phyloP scores from a whole-genome alignment of 1,140 invertebrate genomes.

The Bombus confusus region DNA sequence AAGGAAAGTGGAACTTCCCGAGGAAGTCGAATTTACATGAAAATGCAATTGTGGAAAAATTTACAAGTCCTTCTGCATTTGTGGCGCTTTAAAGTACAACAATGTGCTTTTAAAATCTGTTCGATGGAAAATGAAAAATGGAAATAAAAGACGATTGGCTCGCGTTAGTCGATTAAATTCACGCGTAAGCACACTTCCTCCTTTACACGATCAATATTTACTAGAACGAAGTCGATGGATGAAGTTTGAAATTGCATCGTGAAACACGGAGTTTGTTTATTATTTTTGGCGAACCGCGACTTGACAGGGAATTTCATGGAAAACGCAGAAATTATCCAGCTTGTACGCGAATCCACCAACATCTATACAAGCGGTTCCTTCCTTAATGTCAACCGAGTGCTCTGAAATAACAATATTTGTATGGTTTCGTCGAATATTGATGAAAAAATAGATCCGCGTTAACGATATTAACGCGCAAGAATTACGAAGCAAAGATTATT shows the following conservation, averaged over 20 bases:
- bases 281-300: not conserved
- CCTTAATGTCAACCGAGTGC: not conserved
- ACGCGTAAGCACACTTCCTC: not conserved
- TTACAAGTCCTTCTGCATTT: too few relatives aligned
- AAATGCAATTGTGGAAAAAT: not conserved
- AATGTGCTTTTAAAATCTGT: too few relatives aligned
- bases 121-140: too few relatives aligned
- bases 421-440: too few relatives aligned
- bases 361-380: not conserved
- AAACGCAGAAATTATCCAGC: not conserved
- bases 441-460: rapidly evolving
- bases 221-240: not conserved
- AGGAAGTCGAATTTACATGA: too few relatives aligned
- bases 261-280: not conserved
- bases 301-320: not conserved
- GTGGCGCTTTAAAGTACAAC: too few relatives aligned
- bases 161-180: not conserved
- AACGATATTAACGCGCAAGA: not conserved
- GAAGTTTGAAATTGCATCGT: not conserved
- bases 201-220: not conserved
- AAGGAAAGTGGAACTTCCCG: too few relatives aligned
- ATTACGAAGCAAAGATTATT: not conserved
- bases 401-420: too few relatives aligned
- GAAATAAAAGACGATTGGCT: too few relatives aligned
- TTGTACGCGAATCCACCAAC: not conserved